Percentiles rank a stretch among this genome's conserved stretches.
phyloP scores from a whole-genome alignment of 2,113 vertebrate species.

The Boulengeromyrus knoepffleri region DNA sequence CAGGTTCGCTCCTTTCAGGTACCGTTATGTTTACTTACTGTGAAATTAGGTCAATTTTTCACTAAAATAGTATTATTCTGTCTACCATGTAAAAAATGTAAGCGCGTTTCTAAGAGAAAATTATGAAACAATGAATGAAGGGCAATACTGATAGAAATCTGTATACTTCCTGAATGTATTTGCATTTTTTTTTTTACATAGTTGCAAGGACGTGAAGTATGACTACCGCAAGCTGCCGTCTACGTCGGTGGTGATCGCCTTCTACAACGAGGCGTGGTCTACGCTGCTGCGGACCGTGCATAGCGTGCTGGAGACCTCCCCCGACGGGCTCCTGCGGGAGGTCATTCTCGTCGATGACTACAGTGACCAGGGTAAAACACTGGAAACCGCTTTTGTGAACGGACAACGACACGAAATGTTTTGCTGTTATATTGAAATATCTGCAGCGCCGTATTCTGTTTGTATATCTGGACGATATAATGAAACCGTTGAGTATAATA shows the following conservation, averaged over 20 bases:
- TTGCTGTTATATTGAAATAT: background rate
- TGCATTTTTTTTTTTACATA: conserved; percentile 32
- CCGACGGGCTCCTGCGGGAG: conserved; percentile 82
- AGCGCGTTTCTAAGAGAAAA: background rate
- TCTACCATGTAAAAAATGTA: background rate
- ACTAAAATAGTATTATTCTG: background rate
- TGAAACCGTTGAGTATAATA: background rate
- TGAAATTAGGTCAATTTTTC: background rate
- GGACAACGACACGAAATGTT: background rate
- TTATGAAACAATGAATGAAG: background rate
- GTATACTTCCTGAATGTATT: background rate
- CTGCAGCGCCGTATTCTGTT: background rate
- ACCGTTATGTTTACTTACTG: background rate
- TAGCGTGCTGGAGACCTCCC: conserved; percentile 92
- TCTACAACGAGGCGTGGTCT: conserved; percentile 98
- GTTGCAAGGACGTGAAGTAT: conserved; percentile 79
- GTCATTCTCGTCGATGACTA: conserved; percentile 95
- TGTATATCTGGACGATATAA: background rate
- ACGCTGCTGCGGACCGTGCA: conserved; percentile 90
- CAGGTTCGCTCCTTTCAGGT: background rate
- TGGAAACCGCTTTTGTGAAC: background rate
- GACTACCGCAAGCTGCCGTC: conserved; percentile 75
- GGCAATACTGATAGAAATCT: background rate
- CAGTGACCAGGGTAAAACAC: conserved; percentile 77
- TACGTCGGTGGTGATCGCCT: conserved; percentile 88